Evolutionary conservation across 2,888 invertebrate species (phyloP).

Genomic region (Lithophane semibrunnea): DNA sequence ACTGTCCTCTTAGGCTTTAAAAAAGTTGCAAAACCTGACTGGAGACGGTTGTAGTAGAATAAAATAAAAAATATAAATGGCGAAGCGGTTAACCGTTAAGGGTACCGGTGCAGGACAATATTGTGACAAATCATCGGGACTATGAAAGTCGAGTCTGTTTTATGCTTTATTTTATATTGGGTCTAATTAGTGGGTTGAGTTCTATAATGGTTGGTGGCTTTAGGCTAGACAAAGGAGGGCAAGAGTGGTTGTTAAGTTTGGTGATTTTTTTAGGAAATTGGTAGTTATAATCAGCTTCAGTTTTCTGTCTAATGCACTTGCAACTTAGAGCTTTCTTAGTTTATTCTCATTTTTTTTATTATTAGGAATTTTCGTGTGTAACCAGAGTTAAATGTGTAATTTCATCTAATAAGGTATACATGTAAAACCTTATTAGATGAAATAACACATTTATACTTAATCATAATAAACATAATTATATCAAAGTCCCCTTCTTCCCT

Average conservation of each 20-base stretch:
- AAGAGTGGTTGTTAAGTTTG: not conserved
- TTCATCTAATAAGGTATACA: not conserved
- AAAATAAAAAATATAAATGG: conserved; percentile 75
- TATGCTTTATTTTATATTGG: conserved; percentile 30
- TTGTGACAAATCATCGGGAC: conserved; percentile 75
- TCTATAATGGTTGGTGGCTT: conserved; percentile 24
- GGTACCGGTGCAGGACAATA: conserved; percentile 70
- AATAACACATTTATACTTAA: not conserved
- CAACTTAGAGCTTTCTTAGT: not conserved
- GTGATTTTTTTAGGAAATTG: not conserved
- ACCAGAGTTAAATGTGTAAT: not conserved
- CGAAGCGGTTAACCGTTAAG: conserved; percentile 79
- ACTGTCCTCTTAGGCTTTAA: conserved; percentile 66
- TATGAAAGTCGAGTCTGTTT: conserved; percentile 41
- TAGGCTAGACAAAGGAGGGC: conserved; percentile 5
- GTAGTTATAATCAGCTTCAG: not conserved
- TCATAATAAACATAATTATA: conserved; percentile 14
- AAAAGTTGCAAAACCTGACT: conserved; percentile 69
- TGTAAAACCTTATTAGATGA: no score
- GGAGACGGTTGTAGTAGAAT: conserved; percentile 71
- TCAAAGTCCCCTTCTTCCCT: conserved; percentile 14
- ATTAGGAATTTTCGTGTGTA: not conserved
- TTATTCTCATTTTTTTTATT: not conserved
- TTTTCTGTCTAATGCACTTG: not conserved
- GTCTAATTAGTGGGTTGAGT: conserved; percentile 43